Evolutionary conservation across 30 jellyfish, hydroid and myxozoan species (phyloP).

Genomic region (Phacellophora camtschatica): DNA sequence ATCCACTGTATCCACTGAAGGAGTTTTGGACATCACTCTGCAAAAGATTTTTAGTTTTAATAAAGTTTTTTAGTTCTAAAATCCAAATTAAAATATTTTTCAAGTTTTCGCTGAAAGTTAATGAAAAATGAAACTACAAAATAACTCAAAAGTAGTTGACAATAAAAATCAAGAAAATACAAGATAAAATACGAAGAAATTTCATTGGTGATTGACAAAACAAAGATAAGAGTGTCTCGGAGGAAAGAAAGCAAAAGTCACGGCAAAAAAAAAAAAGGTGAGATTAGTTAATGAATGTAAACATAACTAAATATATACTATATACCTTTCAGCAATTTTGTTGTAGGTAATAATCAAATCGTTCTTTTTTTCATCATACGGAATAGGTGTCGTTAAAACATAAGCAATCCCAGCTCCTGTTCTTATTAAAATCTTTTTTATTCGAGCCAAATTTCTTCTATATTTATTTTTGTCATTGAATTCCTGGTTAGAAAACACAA

Average conservation of each 20-base stretch:
- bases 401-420: slow-evolving; percentile 89
- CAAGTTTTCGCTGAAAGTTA: too few relatives aligned
- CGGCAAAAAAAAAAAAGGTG: too few relatives aligned
- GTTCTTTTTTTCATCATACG: slow-evolving; percentile 63
- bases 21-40: slow-evolving; percentile 79
- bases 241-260: too few relatives aligned
- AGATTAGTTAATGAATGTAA: too few relatives aligned
- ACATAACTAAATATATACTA: background rate
- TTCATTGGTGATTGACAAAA: too few relatives aligned
- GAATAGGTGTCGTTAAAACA: slow-evolving; percentile 91
- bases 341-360: slow-evolving; percentile 69
- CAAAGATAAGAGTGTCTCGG: too few relatives aligned
- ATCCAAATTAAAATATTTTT: background rate
- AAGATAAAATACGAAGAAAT: too few relatives aligned
- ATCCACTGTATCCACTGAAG: slow-evolving; percentile 58
- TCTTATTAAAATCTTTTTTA: slow-evolving; percentile 59
- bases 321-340: slow-evolving; percentile 76
- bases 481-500: slow-evolving; percentile 49
- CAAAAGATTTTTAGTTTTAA: background rate
- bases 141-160: too few relatives aligned
- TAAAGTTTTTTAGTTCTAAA: background rate
- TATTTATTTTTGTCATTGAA: slow-evolving; percentile 54
- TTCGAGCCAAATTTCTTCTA: slow-evolving; percentile 54
- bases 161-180: too few relatives aligned
- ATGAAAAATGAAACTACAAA: too few relatives aligned